Percentiles rank a stretch among this genome's conserved stretches.
Conservation (phyloP, 2,797 vertebrate genomes). For the Aldrovandia affinis region DNA sequence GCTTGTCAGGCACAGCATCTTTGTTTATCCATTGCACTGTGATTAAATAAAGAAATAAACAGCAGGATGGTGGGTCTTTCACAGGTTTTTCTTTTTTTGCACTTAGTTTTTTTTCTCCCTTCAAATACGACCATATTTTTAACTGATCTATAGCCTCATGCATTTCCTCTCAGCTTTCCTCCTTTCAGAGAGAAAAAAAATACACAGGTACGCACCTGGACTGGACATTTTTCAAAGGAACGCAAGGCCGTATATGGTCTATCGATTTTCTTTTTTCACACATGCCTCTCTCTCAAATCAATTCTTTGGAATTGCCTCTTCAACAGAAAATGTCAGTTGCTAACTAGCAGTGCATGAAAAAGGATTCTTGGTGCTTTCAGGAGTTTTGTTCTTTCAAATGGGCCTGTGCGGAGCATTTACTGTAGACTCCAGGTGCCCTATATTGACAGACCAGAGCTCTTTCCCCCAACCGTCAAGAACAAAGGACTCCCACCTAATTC, state of each 20-base stretch:
- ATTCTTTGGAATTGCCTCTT: slow-evolving; percentile 59
- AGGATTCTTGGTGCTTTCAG: slow-evolving; percentile 39
- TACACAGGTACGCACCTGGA: slow-evolving; percentile 1
- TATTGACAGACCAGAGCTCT: background rate
- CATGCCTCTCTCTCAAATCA: slow-evolving; percentile 50
- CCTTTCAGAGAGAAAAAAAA: slow-evolving; percentile 10
- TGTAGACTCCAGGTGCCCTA: slow-evolving; percentile 18
- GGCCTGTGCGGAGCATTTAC: slow-evolving; percentile 25
- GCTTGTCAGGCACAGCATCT: background rate
- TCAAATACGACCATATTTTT: background rate
- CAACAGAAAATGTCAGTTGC: slow-evolving; percentile 53
- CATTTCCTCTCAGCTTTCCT: background rate
- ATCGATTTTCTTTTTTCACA: slow-evolving; percentile 57
- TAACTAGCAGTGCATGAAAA: slow-evolving; percentile 49
- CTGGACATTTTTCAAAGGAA: slow-evolving; percentile 19
- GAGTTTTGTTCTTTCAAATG: slow-evolving; percentile 41
- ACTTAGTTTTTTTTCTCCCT: background rate
- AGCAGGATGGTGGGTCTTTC: background rate
- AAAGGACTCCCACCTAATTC: background rate
- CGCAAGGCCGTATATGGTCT: slow-evolving; percentile 35
- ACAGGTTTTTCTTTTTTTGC: background rate
- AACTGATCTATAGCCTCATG: slow-evolving; percentile 3
- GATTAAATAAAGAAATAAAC: background rate
- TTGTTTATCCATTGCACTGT: background rate
- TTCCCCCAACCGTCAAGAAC: background rate